Base-by-base conservation (phyloP, 2,888 invertebrate species). In the Drosophila percnosoma region DNA sequence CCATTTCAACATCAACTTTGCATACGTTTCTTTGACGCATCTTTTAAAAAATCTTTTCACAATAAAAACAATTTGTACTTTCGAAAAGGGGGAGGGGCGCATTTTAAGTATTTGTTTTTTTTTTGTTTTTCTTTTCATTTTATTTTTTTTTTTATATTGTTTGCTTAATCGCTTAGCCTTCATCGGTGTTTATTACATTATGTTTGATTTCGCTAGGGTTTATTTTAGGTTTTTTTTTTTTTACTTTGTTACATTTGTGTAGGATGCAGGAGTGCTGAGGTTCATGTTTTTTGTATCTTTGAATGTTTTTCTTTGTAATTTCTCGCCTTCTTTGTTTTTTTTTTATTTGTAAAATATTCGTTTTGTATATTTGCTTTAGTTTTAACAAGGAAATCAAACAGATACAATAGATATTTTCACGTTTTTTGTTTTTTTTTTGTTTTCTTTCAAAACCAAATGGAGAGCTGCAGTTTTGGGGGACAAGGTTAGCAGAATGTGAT, bases 51-150 rank as follows among this genome's bases (percentile, higher is more conserved):
- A 80, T 89, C 78, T 75, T 81, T 78, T 90, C 87, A 89, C 86
- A 92, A 91, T 91, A 88, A 92, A 92, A 92, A 92, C 93, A 92
- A 92, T 92, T 92, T 92, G 92, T 92, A 92, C 92, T 92, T 91
- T 92, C 92, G 92, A 92, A 92, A 92, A 91, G 91, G 92, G 92
- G 92, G 92, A 91, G 92, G 92, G 91, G 92, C 91, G 89, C 90
- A 88, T 90, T 87, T 84, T 81, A 77, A 78, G 79, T 78, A 75
- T 82, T 71, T 73, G 65, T 71, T 79, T 61, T 68, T 68, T 73
- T 75, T 68, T 57, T 68, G 75, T 73, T 75, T 68, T 57, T 68
- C 51, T 77, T 78, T 60, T 70, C 63, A 71, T 75, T 67, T 66
- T 73, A 34, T 62, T 27, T 62, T 38, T 60, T 55, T 66, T 38